These are phyloP conservation scores for Chamaea fasciata DNA, from an alignment of 2,113 vertebrate genomes.

Conservation along the genomic window DNA sequence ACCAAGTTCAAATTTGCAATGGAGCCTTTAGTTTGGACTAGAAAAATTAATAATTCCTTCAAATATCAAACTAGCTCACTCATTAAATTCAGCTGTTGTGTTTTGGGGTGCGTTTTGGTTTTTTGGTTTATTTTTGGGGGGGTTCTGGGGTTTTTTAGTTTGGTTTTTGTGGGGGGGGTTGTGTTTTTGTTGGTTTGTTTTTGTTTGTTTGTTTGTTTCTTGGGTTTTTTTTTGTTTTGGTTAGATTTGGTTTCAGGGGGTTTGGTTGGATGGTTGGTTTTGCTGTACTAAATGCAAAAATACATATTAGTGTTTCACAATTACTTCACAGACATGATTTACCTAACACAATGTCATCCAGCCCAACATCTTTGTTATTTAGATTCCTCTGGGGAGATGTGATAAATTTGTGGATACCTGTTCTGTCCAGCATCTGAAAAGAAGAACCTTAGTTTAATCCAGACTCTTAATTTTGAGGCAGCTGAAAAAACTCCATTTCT, in stretches of 20 bases:
- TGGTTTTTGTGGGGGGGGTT: too few relatives aligned
- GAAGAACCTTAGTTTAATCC: background rate
- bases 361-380: background rate
- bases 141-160: too few relatives aligned
- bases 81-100: background rate
- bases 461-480: background rate
- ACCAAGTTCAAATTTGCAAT: background rate
- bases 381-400: background rate
- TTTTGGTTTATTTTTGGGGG: too few relatives aligned
- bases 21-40: background rate
- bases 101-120: background rate
- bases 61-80: background rate
- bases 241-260: background rate
- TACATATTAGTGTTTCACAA: background rate
- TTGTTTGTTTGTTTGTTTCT: background rate
- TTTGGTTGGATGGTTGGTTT: background rate
- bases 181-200: too few relatives aligned
- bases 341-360: background rate
- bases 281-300: background rate
- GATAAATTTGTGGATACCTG: background rate
- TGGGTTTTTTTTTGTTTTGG: too few relatives aligned
- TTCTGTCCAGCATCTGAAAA: background rate
- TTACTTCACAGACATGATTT: background rate
- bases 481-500: background rate
- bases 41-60: background rate